Conservation (phyloP, 2,113 vertebrate genomes). For the Nestor notabilis region DNA sequence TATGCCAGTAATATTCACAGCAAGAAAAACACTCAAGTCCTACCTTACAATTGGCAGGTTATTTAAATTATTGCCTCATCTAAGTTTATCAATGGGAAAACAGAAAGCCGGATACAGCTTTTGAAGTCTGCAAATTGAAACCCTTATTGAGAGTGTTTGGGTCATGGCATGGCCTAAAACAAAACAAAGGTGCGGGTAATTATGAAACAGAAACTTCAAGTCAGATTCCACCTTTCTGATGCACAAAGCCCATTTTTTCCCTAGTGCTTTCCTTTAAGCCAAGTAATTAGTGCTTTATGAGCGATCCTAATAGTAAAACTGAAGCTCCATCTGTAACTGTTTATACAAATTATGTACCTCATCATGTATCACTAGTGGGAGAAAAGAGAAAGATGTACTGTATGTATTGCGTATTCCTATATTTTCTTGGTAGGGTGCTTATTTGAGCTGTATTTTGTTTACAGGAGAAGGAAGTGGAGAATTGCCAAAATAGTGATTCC, state of each 20-base stretch:
- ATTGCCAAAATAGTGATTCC: not conserved
- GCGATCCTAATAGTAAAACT: constrained; percentile 16
- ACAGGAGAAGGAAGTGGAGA: not conserved
- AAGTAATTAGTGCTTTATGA: constrained; percentile 33
- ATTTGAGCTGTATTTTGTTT: not conserved
- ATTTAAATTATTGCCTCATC: not conserved
- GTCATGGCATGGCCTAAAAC: not conserved
- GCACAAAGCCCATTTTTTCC: not conserved
- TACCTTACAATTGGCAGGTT: not conserved
- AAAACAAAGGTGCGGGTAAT: not conserved
- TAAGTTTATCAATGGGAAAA: not conserved
- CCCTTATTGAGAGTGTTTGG: not conserved
- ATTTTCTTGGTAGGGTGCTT: not conserved
- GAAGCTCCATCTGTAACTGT: constrained; percentile 41
- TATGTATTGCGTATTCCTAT: not conserved
- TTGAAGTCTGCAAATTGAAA: not conserved
- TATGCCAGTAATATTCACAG: not conserved
- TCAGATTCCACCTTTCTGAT: not conserved
- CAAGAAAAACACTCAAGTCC: not conserved
- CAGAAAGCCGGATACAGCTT: not conserved
- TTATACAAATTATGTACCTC: not conserved
- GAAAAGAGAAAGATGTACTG: not conserved
- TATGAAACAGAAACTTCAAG: not conserved
- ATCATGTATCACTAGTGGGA: not conserved
- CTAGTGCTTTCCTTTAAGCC: not conserved